Conservation (phyloP, 2,113 vertebrate genomes). For the Hucho hucho region DNA sequence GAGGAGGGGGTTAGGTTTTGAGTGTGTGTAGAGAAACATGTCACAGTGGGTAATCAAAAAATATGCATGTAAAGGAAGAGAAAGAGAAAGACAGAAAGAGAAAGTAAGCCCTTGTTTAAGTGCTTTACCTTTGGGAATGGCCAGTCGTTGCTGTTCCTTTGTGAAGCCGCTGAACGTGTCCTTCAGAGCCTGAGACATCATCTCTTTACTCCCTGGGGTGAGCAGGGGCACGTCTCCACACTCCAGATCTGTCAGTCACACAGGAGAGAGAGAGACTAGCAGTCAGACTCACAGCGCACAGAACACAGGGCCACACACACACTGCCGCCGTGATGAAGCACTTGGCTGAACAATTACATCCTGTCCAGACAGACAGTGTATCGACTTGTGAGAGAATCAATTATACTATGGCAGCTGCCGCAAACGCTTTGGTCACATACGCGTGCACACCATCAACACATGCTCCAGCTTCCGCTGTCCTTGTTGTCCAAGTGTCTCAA, state of each 20-base stretch:
- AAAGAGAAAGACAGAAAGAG: neutral
- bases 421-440: neutral
- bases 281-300: constrained; percentile 7
- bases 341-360: constrained; percentile 48
- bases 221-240: constrained; percentile 94
- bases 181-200: constrained; percentile 98
- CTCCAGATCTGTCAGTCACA: constrained; percentile 86
- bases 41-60: no score
- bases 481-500: neutral
- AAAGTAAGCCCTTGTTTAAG: neutral
- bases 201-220: constrained; percentile 98
- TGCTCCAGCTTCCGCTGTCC: neutral
- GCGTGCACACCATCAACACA: neutral
- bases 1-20: constrained; percentile 7
- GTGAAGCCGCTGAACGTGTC: constrained; percentile 97
- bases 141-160: constrained; percentile 93
- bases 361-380: constrained; percentile 47
- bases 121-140: constrained; percentile 91
- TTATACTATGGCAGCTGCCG: constrained; percentile 29
- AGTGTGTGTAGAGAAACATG: no score
- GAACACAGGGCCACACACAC: constrained; percentile 9
- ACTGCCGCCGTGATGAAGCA: constrained; percentile 44
- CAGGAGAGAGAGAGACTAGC: constrained; percentile 17
- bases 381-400: constrained; percentile 33
- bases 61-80: neutral